Base-by-base conservation (phyloP, 2,888 invertebrate genomes). In the Anodontia alba region DNA sequence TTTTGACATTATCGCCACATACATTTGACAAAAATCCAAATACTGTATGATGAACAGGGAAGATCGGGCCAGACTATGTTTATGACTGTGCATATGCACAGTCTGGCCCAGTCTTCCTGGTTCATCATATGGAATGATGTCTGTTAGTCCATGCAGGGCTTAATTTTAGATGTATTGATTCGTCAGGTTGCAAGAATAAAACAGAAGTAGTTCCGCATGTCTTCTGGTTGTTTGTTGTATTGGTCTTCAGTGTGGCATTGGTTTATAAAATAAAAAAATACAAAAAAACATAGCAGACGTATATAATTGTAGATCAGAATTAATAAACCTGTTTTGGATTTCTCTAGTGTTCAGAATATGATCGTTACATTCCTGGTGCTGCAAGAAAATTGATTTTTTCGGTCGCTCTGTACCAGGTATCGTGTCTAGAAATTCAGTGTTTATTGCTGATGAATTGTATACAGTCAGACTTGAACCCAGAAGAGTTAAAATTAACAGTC, bases 81-180 rank as follows among this genome's bases (percentile, higher is more conserved):
- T n/a, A n/a, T n/a, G n/a, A n/a, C n/a, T n/a, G n/a, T n/a, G n/a
- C n/a, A n/a, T n/a, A n/a, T n/a, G n/a, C n/a, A n/a, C n/a, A n/a
- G n/a, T n/a, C n/a, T n/a, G n/a, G n/a, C n/a, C n/a, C n/a, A n/a
- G n/a, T n/a, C n/a, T n/a, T n/a, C n/a, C n/a, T n/a, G n/a, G n/a
- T n/a, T n/a, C n/a, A n/a, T n/a, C n/a, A n/a, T n/a, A n/a, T n/a
- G n/a, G n/a, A n/a, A n/a, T n/a, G n/a, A n/a, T n/a, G n/a, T n/a
- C n/a, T n/a, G n/a, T n/a, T n/a, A n/a, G n/a, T n/a, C n/a, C n/a
- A n/a, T n/a, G n/a, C n/a, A n/a, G n/a, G n/a, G n/a, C n/a, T n/a
- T n/a, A n/a, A n/a, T n/a, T n/a, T n/a, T n/a, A 38, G 38, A 5
- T 8, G 33, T 62, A 62, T 62, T 62, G 62, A 62, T 62, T 62